A percentile compares a stretch with the other conserved stretches of the same genome.
Conservation (phyloP, 2,888 invertebrate genomes). For the Melanostoma scalare region DNA sequence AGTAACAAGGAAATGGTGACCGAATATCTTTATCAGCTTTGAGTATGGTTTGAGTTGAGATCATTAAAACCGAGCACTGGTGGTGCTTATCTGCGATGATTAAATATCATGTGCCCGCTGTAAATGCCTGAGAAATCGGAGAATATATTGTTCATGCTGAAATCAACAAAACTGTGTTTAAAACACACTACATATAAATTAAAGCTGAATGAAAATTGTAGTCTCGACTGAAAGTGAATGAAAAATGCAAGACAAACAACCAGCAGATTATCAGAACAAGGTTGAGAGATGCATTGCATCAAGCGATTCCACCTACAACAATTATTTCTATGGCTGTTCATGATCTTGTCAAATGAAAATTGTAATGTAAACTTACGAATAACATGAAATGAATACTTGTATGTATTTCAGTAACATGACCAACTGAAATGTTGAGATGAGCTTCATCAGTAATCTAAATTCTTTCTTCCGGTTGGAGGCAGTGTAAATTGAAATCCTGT, state of each 20-base stretch:
- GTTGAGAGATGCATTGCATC: constrained; percentile 35
- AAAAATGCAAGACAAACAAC: constrained; percentile 25
- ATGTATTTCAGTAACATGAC: too few relatives aligned
- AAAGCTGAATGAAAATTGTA: constrained; percentile 33
- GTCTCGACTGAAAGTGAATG: constrained; percentile 18
- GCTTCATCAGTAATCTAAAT: neutral
- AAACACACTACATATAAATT: constrained; percentile 49
- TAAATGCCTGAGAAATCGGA: constrained; percentile 19
- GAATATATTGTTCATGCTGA: constrained; percentile 32
- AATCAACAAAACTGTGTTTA: constrained; percentile 45
- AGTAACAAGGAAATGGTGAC: constrained; percentile 54
- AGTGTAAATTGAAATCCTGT: neutral
- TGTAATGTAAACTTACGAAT: constrained; percentile 9
- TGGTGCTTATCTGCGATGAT: constrained; percentile 55
- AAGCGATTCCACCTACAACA: constrained; percentile 35
- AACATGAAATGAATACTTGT: too few relatives aligned
- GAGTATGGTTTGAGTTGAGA: constrained; percentile 40
- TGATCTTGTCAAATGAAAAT: constrained; percentile 11
- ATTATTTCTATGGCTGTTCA: neutral
- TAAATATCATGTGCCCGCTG: constrained; percentile 22
- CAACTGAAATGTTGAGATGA: neutral
- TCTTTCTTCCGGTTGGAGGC: constrained; percentile 18
- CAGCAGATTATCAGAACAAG: constrained; percentile 25
- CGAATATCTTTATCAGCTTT: constrained; percentile 44
- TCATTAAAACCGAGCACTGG: constrained; percentile 33